Conservation (phyloP, 1,140 invertebrate species). For the Agrypnia vestita region DNA sequence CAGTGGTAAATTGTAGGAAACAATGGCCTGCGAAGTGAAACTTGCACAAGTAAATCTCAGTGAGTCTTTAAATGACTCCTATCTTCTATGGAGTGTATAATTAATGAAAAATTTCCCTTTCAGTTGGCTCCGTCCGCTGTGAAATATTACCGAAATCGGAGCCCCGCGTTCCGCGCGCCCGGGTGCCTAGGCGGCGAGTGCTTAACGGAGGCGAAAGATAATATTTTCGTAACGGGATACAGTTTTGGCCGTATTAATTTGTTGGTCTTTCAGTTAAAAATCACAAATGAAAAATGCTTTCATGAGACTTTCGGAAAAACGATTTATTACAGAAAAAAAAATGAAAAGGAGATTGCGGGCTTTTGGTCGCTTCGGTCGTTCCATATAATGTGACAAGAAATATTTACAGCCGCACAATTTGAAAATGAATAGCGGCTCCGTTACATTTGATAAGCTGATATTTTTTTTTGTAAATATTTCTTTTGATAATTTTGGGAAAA, state of each 20-base stretch:
- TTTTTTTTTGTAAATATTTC: too few relatives aligned
- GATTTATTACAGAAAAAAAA: constrained; percentile 33
- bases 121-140: not conserved
- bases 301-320: constrained; percentile 9
- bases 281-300: constrained; percentile 34
- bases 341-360: too few relatives aligned
- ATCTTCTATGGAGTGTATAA: constrained; percentile 21
- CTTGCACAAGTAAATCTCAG: not conserved
- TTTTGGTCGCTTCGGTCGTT: too few relatives aligned
- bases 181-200: not conserved
- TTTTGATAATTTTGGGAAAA: too few relatives aligned
- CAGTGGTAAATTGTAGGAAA: not conserved
- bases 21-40: not conserved
- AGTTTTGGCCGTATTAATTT: constrained; percentile 36
- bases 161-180: not conserved
- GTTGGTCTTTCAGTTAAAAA: constrained; percentile 40
- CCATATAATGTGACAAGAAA: too few relatives aligned
- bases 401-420: too few relatives aligned
- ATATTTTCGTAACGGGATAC: constrained; percentile 41
- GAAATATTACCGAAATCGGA: constrained; percentile 23
- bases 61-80: constrained; percentile 3
- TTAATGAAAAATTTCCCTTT: constrained; percentile 35
- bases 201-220: constrained; percentile 28
- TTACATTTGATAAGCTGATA: too few relatives aligned
- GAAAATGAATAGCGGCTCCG: too few relatives aligned